Evolutionary conservation across 2,113 vertebrate genomes (phyloP).

Genomic region (Vulpes lagopus): DNA sequence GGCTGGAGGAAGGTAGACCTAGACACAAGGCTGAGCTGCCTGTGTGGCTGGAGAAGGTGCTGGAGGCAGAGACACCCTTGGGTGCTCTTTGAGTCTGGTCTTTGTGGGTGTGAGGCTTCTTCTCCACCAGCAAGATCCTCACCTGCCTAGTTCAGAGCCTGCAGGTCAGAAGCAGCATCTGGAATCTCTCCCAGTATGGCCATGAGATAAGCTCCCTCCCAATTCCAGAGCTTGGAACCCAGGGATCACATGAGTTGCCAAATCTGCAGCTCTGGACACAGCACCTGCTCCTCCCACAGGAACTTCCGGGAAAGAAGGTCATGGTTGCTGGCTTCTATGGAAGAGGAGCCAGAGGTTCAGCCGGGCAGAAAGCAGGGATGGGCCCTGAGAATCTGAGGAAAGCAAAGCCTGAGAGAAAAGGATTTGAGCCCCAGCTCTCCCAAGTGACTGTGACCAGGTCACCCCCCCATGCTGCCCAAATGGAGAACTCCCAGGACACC

Average conservation of each 20-base stretch:
- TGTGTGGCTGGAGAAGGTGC: background rate
- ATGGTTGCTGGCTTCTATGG: background rate
- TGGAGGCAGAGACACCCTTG: background rate
- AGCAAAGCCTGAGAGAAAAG: background rate
- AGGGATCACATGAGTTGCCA: background rate
- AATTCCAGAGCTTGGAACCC: background rate
- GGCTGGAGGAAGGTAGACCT: background rate
- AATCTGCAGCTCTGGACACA: background rate
- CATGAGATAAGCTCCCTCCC: background rate
- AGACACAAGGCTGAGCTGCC: accelerated
- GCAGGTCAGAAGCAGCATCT: background rate
- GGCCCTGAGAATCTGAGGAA: background rate
- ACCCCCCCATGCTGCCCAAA: background rate
- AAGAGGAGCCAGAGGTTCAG: background rate
- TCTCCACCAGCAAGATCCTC: background rate
- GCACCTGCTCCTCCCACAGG: background rate
- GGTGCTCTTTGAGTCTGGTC: background rate
- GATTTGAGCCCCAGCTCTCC: background rate
- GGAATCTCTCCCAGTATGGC: background rate
- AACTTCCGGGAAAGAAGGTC: background rate
- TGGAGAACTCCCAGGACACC: background rate
- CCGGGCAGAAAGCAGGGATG: background rate
- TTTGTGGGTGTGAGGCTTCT: background rate
- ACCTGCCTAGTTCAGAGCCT: background rate
- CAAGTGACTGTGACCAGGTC: accelerated